Base-by-base conservation (phyloP, 2,888 invertebrate species). In the Cheilosia impressa region DNA sequence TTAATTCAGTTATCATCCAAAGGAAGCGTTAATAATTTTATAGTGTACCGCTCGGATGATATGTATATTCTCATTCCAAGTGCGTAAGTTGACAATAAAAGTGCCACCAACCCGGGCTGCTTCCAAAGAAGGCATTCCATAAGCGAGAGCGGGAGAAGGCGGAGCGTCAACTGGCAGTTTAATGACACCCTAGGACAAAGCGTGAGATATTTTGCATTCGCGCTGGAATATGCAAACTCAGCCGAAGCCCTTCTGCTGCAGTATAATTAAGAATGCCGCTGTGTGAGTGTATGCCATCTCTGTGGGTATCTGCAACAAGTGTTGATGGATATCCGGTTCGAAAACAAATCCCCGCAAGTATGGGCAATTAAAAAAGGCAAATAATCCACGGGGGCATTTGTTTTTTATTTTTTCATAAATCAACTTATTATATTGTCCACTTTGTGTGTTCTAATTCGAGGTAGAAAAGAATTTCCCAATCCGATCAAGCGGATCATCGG, bases 1-100 rank as follows among this genome's bases (percentile, higher is more conserved):
- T 78, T 87, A 78, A 87, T 87, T 87, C 87, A 87, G 82, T 82
- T 82, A 82, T 82, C 87, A 82, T 87, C 73, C 77, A 60, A 82
- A 78, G 87, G 82, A 87, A 87, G 69, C 82, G 82, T 78, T 82
- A 73, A 82, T 82, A 73, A 73, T 82, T 87, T 87, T 76, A 76
- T 65, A 24, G 55, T 43, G 52, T 24, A 31, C 38, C 10, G 63
- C 47, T 19, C 19, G 31, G 15, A 17, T 47, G 34, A 31, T 65
- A 38, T 60, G 15, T 17, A 34, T 38, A 52, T 71, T 68, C 45
- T 68, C 81, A 80, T 77, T 72, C 57, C 50, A 22, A 85, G 81
- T 85, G 76, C 81, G 72, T 85, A 50, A 76, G 76, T 76, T 81
- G 72, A 68, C 76, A 85, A 81, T 58, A 76, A 72, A 85, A 77